Percentiles rank a stretch among this genome's conserved stretches.
phyloP scores from a whole-genome alignment of 2,113 vertebrate genomes.

The Megaptera novaeangliae region DNA sequence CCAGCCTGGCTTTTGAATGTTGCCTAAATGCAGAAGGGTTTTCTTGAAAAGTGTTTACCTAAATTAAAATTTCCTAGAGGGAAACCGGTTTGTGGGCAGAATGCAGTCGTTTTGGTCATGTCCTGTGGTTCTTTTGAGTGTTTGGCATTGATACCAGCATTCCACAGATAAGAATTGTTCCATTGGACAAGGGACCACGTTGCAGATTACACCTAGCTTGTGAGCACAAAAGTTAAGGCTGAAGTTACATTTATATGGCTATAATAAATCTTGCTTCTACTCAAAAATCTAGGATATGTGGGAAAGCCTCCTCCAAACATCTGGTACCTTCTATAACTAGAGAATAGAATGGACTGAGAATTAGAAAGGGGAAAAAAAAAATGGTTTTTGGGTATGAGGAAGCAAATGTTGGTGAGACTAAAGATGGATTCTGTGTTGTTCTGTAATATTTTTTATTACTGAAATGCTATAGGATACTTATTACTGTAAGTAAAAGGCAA shows the following conservation, averaged over 20 bases:
- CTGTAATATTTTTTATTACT: constrained; percentile 35
- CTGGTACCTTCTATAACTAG: constrained; percentile 61
- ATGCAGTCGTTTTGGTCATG: background rate
- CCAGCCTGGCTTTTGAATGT: background rate
- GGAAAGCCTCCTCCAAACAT: constrained; percentile 67
- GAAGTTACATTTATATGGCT: constrained; percentile 51
- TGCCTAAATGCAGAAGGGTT: background rate
- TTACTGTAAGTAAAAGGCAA: background rate
- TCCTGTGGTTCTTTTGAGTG: background rate
- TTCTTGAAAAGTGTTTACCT: constrained; percentile 22
- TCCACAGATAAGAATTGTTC: constrained; percentile 14
- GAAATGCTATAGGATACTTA: background rate
- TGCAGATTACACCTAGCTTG: constrained; percentile 50
- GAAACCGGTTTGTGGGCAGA: background rate
- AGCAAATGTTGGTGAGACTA: constrained; percentile 9
- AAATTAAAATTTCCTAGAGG: constrained; percentile 47
- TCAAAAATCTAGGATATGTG: constrained; percentile 60
- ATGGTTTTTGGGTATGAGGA: background rate
- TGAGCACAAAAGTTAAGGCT: constrained; percentile 65
- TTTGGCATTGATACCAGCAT: background rate
- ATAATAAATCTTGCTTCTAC: constrained; percentile 66
- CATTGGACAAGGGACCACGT: constrained; percentile 8
- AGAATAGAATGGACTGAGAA: constrained; percentile 65
- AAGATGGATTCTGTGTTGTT: constrained; percentile 43
- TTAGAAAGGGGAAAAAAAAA: constrained; percentile 17